Evolutionary conservation across 2,113 vertebrate species (phyloP), one percentile per base, ranked within the genome.

Genomic region (Tragelaphus scriptus): DNA sequence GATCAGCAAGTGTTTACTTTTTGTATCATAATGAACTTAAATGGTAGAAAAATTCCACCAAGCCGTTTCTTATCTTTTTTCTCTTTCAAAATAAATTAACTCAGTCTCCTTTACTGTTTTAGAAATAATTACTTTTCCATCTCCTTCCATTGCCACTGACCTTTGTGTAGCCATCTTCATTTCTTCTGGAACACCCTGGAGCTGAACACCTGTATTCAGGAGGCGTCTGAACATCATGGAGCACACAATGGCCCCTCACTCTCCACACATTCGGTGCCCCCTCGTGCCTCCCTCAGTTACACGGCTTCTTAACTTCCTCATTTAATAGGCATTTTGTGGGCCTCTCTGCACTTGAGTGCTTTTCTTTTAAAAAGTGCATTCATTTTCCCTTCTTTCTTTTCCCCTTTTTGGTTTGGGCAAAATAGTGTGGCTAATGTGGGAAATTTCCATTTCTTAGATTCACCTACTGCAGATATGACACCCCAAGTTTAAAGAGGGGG

Each of bases 401-500:
- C 16, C 36, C 5, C 21, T 30, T 85, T 68, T 63, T 23, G 23
- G 17, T 82, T 96, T 77, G 85, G 61, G 84, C 6, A 92, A 96
- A 86, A 32, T 26, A 88, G 7, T 30, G 14, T 77, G 56, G 10
- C 28, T 51, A 89, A 68, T 28, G 3, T 47, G 85, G n/a, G 32
- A 82, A 92, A 75, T 12, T 1, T 85, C 14, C 9, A 82, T 95
- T 90, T 75, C 68, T 93, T 71, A 91, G 75, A 88, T 80, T 85
- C 28, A 88, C n/a, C 23, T 85, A 82, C 32, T 81, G 13, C 7
- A 89, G 85, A 84, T 63, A 58, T 14, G 32, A 56, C 1, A 92
- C 13, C 6, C 6, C 10, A 49, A 58, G 61, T 61, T 81, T 94
- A n/a, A 94, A 51, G 14, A 75, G 40, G 90, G 12, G 30, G 8